Evolutionary conservation across 2,888 invertebrate species (phyloP).

Genomic region (Anagyrus pseudococci): DNA sequence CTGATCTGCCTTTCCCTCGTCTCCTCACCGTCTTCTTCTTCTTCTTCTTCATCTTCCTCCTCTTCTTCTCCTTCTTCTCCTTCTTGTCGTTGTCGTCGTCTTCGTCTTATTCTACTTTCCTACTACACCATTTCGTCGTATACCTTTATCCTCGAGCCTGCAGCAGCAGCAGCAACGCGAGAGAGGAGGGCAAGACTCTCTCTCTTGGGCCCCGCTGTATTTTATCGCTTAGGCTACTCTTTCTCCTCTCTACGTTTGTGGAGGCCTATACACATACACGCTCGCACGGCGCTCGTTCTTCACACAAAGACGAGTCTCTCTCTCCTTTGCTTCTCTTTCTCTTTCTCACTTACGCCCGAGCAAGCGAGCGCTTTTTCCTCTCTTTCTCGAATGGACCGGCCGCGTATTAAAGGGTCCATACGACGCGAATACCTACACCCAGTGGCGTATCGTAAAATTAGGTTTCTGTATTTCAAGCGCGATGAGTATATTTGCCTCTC

Average conservation of each 20-base stretch:
- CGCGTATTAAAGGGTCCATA: no score
- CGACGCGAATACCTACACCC: no score
- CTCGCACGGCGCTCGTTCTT: neutral
- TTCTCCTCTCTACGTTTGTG: neutral
- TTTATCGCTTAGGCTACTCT: conserved; percentile 10
- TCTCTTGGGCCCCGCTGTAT: conserved; percentile 1
- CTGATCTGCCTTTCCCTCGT: neutral
- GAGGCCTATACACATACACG: neutral
- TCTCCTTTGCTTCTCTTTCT: neutral
- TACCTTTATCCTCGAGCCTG: conserved; percentile 6
- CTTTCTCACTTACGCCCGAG: neutral
- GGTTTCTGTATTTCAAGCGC: no score
- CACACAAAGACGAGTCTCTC: no score
- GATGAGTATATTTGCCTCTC: no score
- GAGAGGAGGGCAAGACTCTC: neutral
- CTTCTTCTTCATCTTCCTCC: conserved; percentile 7
- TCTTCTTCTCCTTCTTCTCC: conserved; percentile 3
- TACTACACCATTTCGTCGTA: neutral
- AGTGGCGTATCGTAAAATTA: no score
- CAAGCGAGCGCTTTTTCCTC: neutral
- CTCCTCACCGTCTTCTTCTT: conserved; percentile 7
- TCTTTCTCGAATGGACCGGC: no score
- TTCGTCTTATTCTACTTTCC: conserved; percentile 4
- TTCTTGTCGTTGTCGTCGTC: neutral
- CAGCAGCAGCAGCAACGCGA: neutral